Percentiles rank a stretch among this genome's conserved stretches.
These are phyloP conservation scores for Triops longicaudatus DNA, from an alignment of 1,140 invertebrate genomes.

Conservation along the genomic window DNA sequence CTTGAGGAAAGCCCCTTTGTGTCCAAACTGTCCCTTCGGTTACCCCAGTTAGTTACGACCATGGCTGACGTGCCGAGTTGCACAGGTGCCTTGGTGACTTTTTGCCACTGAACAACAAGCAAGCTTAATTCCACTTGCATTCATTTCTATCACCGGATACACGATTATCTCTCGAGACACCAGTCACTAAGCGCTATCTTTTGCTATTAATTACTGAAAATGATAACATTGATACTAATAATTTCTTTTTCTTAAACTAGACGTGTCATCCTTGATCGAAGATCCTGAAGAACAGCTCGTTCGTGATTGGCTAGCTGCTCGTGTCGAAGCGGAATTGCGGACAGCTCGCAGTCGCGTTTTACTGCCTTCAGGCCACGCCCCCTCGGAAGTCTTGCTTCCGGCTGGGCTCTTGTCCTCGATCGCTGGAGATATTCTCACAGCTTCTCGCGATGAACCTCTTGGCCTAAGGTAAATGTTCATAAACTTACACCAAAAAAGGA, in stretches of 20 bases:
- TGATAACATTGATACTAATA: too few relatives aligned
- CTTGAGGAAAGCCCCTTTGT: slow-evolving; percentile 7
- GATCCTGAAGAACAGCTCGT: slow-evolving; percentile 21
- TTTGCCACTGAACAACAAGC: background rate
- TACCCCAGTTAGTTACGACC: background rate
- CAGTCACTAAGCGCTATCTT: too few relatives aligned
- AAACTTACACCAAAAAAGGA: background rate
- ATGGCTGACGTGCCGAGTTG: background rate
- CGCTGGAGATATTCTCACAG: slow-evolving; percentile 19
- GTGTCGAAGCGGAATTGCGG: slow-evolving; percentile 21
- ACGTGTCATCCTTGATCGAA: slow-evolving; percentile 17
- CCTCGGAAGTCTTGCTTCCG: slow-evolving; percentile 20
- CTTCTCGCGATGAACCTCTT: slow-evolving; percentile 18
- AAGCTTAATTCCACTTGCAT: background rate
- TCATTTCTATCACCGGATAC: too few relatives aligned
- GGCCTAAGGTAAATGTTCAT: slow-evolving; percentile 18
- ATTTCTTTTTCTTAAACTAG: background rate
- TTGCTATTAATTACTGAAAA: background rate
- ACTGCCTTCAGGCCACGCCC: background rate
- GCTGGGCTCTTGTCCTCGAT: slow-evolving; percentile 19
- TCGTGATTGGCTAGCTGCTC: background rate
- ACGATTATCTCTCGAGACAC: too few relatives aligned
- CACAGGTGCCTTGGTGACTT: background rate
- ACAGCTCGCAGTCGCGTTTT: slow-evolving; percentile 11
- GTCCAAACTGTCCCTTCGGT: background rate